Conservation (phyloP, 2,113 vertebrate genomes). For the Tachycineta bicolor region DNA sequence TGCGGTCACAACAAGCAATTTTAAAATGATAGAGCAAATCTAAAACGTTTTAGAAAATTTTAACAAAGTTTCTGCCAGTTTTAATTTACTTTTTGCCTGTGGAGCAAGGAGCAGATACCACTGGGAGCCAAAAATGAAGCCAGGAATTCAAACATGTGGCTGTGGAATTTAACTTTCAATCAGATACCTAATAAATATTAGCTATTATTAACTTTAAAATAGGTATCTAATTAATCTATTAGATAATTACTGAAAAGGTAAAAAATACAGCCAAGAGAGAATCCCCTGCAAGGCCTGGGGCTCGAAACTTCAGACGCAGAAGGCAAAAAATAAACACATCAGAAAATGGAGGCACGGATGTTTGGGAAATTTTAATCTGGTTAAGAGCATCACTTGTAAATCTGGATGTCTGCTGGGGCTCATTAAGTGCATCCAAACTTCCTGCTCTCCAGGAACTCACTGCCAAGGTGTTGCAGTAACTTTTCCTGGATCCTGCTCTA, state of each 20-base stretch:
- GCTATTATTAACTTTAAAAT: neutral
- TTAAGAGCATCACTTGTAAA: neutral
- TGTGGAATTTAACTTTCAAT: neutral
- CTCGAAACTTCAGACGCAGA: neutral
- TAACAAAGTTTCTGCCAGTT: neutral
- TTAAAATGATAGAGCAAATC: neutral
- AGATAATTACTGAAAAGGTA: neutral
- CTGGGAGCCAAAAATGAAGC: neutral
- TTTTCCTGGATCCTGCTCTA: neutral
- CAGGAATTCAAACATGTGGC: neutral
- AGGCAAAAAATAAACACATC: neutral
- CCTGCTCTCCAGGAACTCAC: neutral
- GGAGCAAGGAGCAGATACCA: neutral
- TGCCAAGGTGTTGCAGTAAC: neutral
- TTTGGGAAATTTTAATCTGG: neutral
- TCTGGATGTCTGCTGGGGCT: neutral
- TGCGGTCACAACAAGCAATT: neutral
- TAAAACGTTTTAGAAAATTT: neutral
- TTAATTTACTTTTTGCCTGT: neutral
- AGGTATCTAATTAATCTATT: neutral
- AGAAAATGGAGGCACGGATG: neutral
- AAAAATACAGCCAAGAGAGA: rapidly evolving
- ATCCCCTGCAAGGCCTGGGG: neutral
- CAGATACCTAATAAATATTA: neutral
- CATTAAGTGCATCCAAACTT: neutral